A percentile compares a stretch with the other conserved stretches of the same genome.
Evolutionary conservation across 2,888 invertebrate species (phyloP).

Genomic region (Agonum fuliginosum): DNA sequence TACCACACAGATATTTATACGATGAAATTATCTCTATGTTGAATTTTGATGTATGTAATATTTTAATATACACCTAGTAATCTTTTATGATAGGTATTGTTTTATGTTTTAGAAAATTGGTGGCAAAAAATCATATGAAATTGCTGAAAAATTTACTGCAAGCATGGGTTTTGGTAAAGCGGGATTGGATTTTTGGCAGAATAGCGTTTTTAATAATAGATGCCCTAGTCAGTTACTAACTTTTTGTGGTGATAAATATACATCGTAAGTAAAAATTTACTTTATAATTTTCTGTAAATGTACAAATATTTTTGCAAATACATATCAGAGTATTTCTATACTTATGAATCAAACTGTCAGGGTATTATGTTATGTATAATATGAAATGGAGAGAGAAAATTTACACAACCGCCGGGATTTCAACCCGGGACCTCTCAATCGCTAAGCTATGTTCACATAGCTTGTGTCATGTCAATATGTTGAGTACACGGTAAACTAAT

Average conservation of each 20-base stretch:
- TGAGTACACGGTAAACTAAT: no score
- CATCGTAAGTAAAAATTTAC: constrained; percentile 30
- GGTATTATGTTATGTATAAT: no score
- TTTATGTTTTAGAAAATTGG: constrained; percentile 72
- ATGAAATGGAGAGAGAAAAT: no score
- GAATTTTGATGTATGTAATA: constrained; percentile 64
- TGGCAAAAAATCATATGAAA: constrained; percentile 73
- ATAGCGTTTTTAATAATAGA: constrained; percentile 72
- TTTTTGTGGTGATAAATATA: constrained; percentile 27
- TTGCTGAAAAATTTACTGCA: constrained; percentile 73
- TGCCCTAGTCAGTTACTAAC: constrained; percentile 71
- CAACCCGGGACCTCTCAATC: no score
- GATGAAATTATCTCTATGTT: constrained; percentile 66
- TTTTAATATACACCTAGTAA: neutral
- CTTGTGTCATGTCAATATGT: no score
- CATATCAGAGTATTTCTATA: no score
- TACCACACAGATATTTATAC: constrained; percentile 74
- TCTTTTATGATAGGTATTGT: constrained; percentile 29
- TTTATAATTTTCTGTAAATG: constrained; percentile 1
- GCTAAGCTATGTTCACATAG: no score
- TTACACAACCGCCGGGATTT: no score
- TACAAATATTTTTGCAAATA: no score
- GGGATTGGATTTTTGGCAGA: constrained; percentile 72
- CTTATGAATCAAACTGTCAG: no score
- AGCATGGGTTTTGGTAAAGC: constrained; percentile 73